Evolutionary conservation across 2,113 vertebrate genomes (phyloP).

Genomic region (Edolisoma coerulescens): DNA sequence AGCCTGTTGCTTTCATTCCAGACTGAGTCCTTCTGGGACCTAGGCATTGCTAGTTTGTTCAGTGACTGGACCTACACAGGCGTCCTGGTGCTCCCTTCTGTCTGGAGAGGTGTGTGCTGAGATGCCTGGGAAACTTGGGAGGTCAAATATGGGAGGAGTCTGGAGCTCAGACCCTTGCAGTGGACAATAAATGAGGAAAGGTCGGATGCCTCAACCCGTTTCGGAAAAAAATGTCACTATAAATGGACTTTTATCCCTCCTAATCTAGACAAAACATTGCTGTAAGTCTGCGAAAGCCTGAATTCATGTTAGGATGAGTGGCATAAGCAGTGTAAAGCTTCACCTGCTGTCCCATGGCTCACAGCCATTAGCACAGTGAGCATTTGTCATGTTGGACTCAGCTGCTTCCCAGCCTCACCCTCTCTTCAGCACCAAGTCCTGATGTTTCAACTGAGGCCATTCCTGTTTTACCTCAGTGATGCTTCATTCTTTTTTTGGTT

Average conservation of each 20-base stretch:
- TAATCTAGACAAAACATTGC: background rate
- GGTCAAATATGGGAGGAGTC: background rate
- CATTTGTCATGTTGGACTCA: background rate
- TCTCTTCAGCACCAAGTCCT: background rate
- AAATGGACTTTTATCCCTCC: background rate
- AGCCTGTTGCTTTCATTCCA: background rate
- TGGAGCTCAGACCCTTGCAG: background rate
- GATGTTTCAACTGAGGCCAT: rapidly evolving
- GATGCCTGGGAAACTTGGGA: background rate
- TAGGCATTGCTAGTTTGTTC: background rate
- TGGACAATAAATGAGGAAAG: background rate
- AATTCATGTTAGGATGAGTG: background rate
- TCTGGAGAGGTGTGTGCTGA: background rate
- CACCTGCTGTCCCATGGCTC: background rate
- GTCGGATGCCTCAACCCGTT: background rate
- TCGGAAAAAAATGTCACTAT: background rate
- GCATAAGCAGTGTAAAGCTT: background rate
- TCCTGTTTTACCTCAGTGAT: background rate
- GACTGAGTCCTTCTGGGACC: background rate
- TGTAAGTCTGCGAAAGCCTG: background rate
- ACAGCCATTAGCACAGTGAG: background rate
- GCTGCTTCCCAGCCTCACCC: background rate
- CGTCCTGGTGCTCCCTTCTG: background rate
- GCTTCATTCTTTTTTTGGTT: background rate
- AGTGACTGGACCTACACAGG: background rate